phyloP scores from a whole-genome alignment of 2,113 vertebrate species.

The Murina feae region DNA sequence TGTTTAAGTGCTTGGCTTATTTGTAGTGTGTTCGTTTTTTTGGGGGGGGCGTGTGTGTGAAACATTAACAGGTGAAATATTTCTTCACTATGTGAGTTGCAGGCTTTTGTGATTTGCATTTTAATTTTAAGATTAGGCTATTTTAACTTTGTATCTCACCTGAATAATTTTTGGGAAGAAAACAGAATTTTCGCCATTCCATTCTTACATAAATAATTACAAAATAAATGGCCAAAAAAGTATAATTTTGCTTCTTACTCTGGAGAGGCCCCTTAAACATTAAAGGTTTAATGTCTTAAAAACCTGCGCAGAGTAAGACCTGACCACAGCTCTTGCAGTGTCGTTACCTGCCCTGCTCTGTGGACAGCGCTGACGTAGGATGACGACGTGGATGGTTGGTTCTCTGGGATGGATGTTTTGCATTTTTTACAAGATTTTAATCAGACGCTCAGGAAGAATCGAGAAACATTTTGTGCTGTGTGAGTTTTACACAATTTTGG shows the following conservation, averaged over 20 bases:
- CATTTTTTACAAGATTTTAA: not conserved
- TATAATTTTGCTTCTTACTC: not conserved
- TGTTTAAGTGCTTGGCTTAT: not conserved
- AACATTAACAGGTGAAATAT: not conserved
- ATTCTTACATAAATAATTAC: not conserved
- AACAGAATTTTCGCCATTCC: not conserved
- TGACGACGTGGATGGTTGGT: not conserved
- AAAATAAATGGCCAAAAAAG: not conserved
- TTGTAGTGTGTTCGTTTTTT: not conserved
- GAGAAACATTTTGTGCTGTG: not conserved
- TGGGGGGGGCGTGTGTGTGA: not conserved
- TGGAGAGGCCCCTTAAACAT: not conserved
- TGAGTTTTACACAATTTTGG: not conserved
- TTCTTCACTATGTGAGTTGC: not conserved
- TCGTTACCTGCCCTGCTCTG: fast-evolving
- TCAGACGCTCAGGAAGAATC: not conserved
- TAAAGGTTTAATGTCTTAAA: not conserved
- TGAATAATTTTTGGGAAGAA: not conserved
- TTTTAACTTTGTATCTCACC: not conserved
- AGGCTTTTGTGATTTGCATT: not conserved
- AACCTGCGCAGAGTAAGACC: not conserved
- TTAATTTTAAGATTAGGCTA: conserved; percentile 26
- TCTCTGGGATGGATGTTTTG: not conserved
- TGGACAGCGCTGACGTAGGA: not conserved
- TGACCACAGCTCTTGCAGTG: too few relatives aligned